Evolutionary conservation across 2,888 invertebrate genomes (phyloP).

Genomic region (Polyploca ridens): DNA sequence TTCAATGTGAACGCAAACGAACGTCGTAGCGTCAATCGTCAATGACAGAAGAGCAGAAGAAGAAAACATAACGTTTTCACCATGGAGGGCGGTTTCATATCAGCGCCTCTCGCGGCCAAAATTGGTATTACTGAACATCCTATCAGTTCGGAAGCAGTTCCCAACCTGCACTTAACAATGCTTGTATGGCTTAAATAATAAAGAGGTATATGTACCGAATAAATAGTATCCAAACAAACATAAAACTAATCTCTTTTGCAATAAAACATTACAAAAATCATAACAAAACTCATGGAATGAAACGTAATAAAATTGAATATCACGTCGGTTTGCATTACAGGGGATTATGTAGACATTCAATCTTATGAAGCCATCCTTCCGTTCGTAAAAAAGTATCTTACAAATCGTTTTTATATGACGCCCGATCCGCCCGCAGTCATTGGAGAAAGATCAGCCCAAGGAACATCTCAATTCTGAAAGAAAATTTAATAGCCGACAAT

Average conservation of each 20-base stretch:
- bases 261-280: background rate
- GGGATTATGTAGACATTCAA: background rate
- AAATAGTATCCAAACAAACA: background rate
- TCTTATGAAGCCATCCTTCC: conserved; percentile 1
- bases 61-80: no score
- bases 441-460: conserved; percentile 36
- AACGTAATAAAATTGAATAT: background rate
- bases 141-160: no score
- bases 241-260: background rate
- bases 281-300: background rate
- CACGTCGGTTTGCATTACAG: background rate
- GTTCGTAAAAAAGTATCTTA: conserved; percentile 25
- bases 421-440: conserved; percentile 29
- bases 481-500: conserved; percentile 58
- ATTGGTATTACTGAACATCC: no score
- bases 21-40: no score
- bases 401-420: conserved; percentile 33
- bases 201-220: no score
- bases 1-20: no score
- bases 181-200: no score
- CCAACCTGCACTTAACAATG: no score
- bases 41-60: no score
- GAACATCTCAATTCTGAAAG: conserved; percentile 53
- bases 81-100: no score
- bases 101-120: no score